Conservation (phyloP, 1,140 invertebrate species). For the Caligus rogercresseyi region DNA sequence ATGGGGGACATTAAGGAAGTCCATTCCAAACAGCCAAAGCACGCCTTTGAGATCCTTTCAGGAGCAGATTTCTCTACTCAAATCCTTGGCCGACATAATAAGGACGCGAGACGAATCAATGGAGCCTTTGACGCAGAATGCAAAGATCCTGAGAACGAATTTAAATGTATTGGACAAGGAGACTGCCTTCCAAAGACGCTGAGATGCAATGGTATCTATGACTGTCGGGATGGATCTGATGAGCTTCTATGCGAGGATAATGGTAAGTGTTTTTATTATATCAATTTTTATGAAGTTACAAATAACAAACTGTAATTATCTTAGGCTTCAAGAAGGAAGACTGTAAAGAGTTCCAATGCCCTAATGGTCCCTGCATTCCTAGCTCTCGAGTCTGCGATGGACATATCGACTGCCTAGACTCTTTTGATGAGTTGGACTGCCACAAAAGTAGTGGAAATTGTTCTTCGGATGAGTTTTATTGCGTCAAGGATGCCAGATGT, state of each 20-base stretch:
- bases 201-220: conserved; percentile 27
- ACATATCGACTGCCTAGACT: conserved; percentile 29
- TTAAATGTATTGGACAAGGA: conserved; percentile 22
- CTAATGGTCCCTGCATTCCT: conserved; percentile 38
- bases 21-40: not conserved
- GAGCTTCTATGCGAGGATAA: conserved; percentile 23
- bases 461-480: not conserved
- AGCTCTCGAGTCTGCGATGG: conserved; percentile 33
- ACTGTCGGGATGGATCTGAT: conserved; percentile 29
- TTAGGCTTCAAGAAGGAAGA: not conserved
- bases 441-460: not conserved
- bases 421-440: conserved; percentile 32
- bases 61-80: not conserved
- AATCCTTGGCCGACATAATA: not conserved
- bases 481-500: conserved; percentile 35
- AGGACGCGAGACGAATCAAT: not conserved
- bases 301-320: not conserved
- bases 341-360: conserved; percentile 20
- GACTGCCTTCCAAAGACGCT: conserved; percentile 26
- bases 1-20: not conserved
- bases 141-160: conserved; percentile 8
- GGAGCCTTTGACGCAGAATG: not conserved
- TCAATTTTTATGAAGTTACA: not conserved
- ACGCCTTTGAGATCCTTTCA: not conserved
- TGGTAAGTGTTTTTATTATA: not conserved